A percentile compares a stretch with the other conserved stretches of the same genome.
These are phyloP conservation scores for Tigriopus japonicus DNA, from an alignment of 1,140 invertebrate species.

Conservation along the genomic window DNA sequence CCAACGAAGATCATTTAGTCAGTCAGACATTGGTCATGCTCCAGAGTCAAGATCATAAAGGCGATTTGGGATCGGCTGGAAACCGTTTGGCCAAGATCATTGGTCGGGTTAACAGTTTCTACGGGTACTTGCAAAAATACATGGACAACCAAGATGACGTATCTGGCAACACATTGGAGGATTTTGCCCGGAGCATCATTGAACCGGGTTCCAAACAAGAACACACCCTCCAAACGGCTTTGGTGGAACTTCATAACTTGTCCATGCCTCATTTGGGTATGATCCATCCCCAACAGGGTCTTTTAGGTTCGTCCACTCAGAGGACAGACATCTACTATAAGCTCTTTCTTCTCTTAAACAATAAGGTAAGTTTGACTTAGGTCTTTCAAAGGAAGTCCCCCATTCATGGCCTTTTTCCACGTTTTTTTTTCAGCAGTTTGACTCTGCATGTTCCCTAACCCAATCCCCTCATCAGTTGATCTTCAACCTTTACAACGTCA, in stretches of 20 bases:
- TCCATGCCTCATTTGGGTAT: too few species aligned
- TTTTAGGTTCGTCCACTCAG: background rate
- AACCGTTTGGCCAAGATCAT: background rate
- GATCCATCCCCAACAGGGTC: too few species aligned
- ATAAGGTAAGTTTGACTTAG: too few species aligned
- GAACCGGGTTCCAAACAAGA: background rate
- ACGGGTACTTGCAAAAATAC: background rate
- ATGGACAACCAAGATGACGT: background rate
- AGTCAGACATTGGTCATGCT: background rate
- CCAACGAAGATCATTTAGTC: background rate
- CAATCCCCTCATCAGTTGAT: slow-evolving; percentile 59
- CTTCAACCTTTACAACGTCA: slow-evolving; percentile 54
- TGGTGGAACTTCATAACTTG: too few species aligned
- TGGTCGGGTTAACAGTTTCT: background rate
- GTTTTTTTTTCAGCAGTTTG: too few species aligned
- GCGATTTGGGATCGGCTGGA: background rate
- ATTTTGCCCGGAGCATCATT: background rate
- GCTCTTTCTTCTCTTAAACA: too few species aligned
- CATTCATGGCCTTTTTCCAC: too few species aligned
- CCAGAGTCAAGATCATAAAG: background rate
- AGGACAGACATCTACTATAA: background rate
- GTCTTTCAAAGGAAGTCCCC: too few species aligned
- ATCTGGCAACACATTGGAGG: background rate
- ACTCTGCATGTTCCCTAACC: slow-evolving; percentile 24
- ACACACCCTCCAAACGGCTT: too few species aligned